Conservation (phyloP, 1,140 invertebrate genomes). For the Lanistes nyassanus region DNA sequence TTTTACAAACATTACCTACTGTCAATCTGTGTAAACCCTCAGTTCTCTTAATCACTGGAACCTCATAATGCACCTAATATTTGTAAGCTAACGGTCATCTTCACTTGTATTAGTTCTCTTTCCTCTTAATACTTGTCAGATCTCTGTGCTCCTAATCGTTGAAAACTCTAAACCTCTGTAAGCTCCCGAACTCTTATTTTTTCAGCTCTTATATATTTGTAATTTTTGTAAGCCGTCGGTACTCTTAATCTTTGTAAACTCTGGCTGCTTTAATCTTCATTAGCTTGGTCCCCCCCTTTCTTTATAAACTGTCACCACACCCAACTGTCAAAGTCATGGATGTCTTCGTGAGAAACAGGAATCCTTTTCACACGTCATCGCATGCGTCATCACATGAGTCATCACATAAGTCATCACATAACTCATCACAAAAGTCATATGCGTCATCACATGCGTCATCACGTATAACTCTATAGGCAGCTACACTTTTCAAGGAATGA, state of each 20-base stretch:
- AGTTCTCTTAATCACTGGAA: no score
- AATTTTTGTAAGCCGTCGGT: background rate
- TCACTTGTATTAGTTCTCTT: no score
- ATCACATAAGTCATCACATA: slow-evolving; percentile 25
- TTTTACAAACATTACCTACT: background rate
- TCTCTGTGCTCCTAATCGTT: no score
- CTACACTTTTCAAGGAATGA: background rate
- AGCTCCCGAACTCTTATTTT: no score
- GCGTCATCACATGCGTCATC: background rate
- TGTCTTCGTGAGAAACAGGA: background rate
- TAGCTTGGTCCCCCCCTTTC: slow-evolving; percentile 4
- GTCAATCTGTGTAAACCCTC: slow-evolving; percentile 1
- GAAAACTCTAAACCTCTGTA: no score
- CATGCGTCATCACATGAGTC: background rate
- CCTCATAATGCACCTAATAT: no score
- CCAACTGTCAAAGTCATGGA: no score
- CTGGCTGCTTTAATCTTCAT: slow-evolving; percentile 8
- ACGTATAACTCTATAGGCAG: background rate
- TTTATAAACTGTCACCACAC: no score
- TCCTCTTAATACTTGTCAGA: no score
- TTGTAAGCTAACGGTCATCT: no score
- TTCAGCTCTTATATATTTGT: no score
- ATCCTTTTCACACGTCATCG: background rate
- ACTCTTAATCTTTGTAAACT: background rate
- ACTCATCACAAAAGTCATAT: background rate